phyloP scores from a whole-genome alignment of 2,797 vertebrate species.

The Erithacus rubecula region DNA sequence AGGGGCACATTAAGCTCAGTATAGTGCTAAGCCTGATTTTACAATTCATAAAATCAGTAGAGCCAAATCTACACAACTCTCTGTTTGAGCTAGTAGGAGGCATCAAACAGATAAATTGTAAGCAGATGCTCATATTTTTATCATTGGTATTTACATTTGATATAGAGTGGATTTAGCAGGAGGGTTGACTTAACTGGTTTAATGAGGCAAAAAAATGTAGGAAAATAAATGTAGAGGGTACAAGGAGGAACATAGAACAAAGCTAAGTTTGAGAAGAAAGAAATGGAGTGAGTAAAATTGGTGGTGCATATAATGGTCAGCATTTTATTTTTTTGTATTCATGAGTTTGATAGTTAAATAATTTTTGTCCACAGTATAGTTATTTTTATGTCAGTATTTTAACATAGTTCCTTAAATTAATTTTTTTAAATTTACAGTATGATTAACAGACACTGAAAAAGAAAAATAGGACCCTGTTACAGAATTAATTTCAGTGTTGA shows the following conservation, averaged over 20 bases:
- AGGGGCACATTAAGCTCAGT: neutral
- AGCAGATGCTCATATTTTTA: neutral
- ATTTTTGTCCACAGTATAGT: neutral
- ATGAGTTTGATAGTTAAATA: neutral
- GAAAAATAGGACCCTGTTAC: neutral
- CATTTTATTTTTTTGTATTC: neutral
- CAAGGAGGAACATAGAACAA: neutral
- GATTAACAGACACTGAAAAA: neutral
- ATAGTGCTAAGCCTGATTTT: neutral
- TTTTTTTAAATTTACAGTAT: neutral
- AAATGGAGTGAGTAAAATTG: neutral
- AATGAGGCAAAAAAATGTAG: neutral
- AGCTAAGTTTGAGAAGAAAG: neutral
- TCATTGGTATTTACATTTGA: neutral
- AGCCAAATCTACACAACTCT: neutral
- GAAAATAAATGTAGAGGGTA: neutral
- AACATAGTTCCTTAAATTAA: neutral
- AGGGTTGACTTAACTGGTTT: neutral
- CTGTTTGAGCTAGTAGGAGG: neutral
- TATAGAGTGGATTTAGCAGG: neutral
- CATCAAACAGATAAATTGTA: neutral
- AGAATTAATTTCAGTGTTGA: neutral
- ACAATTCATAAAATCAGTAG: neutral
- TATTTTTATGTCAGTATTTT: neutral
- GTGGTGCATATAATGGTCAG: neutral